phyloP scores from a whole-genome alignment of 2,888 invertebrate genomes.

The Lacanobia wlatinum region DNA sequence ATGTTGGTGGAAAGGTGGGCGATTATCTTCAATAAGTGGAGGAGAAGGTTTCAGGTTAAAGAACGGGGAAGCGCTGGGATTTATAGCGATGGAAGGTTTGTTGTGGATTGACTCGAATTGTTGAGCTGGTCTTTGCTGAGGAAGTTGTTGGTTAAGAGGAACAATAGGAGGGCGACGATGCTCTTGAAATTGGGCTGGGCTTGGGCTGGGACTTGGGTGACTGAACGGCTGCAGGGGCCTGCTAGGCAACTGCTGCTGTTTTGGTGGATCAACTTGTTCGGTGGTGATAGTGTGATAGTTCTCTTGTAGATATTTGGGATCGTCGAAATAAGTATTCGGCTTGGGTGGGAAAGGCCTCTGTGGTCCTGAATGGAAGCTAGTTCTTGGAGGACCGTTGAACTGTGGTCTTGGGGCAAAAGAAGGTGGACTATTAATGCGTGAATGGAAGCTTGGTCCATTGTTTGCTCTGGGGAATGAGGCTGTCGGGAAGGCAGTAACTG shows the following conservation, averaged over 20 bases:
- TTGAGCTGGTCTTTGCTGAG: constrained; percentile 85
- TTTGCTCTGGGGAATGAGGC: constrained; percentile 79
- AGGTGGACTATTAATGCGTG: constrained; percentile 77
- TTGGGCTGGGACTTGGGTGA: constrained; percentile 80
- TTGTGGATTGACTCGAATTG: constrained; percentile 83
- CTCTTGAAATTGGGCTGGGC: constrained; percentile 81
- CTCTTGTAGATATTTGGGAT: constrained; percentile 89
- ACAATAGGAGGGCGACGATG: constrained; percentile 80
- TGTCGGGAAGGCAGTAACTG: constrained; percentile 78
- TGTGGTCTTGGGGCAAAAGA: constrained; percentile 80
- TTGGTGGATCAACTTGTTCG: constrained; percentile 85
- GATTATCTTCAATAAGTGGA: constrained; percentile 83
- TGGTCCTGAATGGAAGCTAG: constrained; percentile 87
- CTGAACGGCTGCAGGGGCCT: constrained; percentile 82
- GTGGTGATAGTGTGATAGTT: constrained; percentile 90
- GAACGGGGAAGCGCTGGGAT: constrained; percentile 83
- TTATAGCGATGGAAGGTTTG: constrained; percentile 79
- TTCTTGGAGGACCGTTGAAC: constrained; percentile 84
- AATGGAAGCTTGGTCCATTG: constrained; percentile 77
- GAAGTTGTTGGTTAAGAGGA: constrained; percentile 86
- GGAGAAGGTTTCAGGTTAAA: constrained; percentile 87
- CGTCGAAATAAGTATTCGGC: constrained; percentile 85
- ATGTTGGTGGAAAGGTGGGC: constrained; percentile 83
- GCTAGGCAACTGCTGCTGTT: constrained; percentile 82
- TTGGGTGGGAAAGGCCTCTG: constrained; percentile 89